These are phyloP conservation scores for Pagrus major DNA, from an alignment of 2,113 vertebrate species.

Conservation along the genomic window DNA sequence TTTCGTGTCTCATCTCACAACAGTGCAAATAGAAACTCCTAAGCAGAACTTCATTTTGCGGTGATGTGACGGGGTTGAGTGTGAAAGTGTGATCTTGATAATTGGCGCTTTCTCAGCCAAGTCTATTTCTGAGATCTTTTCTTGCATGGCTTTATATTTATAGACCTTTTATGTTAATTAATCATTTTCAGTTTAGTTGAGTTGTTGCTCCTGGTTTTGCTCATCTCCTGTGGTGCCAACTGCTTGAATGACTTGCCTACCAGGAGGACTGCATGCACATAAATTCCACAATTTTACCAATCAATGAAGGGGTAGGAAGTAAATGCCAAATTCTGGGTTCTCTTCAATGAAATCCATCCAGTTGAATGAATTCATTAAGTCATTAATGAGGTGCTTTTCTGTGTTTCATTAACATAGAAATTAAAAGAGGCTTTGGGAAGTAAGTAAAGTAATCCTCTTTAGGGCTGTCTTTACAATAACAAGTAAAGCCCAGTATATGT, in stretches of 20 bases:
- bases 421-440: neutral
- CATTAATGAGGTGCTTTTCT: conserved; percentile 1
- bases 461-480: neutral
- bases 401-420: neutral
- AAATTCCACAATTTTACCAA: neutral
- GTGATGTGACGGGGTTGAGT: conserved; percentile 43
- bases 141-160: conserved; percentile 33
- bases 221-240: conserved; percentile 19
- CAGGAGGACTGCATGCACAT: neutral
- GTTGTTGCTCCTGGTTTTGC: conserved; percentile 36
- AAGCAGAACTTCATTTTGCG: conserved; percentile 33
- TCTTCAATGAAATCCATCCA: conserved; percentile 7
- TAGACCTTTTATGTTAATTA: conserved; percentile 55
- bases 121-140: conserved; percentile 65
- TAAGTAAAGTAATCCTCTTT: neutral
- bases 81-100: conserved; percentile 68
- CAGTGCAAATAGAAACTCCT: conserved; percentile 39
- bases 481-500: no score
- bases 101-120: conserved; percentile 72
- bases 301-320: neutral
- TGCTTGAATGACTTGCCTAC: conserved; percentile 25
- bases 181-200: conserved; percentile 39
- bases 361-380: conserved; percentile 4
- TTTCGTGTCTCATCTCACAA: conserved; percentile 2
- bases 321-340: neutral